Evolutionary conservation across 2,888 invertebrate species (phyloP).

Genomic region (Koerneria pararmatus): DNA sequence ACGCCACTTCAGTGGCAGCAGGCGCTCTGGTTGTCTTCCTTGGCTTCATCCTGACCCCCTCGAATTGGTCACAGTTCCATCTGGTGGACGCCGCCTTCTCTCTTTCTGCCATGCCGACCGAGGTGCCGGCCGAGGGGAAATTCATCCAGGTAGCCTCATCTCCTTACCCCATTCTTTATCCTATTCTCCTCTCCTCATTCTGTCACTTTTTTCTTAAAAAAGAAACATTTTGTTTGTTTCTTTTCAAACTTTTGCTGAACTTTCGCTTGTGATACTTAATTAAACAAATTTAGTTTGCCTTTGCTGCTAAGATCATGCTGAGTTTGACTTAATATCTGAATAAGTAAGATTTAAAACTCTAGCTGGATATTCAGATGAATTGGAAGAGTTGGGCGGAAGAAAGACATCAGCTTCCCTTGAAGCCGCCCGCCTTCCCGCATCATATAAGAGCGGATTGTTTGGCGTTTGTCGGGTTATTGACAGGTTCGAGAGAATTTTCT

Average conservation of each 20-base stretch:
- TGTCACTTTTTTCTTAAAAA: too few species aligned
- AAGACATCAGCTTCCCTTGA: not conserved
- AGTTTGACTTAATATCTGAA: not conserved
- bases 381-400: constrained; percentile 11
- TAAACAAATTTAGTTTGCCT: too few species aligned
- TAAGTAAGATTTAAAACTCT: not conserved
- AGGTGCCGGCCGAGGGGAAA: constrained; percentile 7
- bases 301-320: not conserved
- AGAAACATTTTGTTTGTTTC: too few species aligned
- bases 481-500: constrained; percentile 7
- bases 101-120: constrained; percentile 1
- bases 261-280: too few species aligned
- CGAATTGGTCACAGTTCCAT: constrained; percentile 19
- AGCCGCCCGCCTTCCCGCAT: constrained; percentile 12
- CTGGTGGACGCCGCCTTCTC: constrained; percentile 13
- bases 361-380: constrained; percentile 13
- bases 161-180: too few species aligned
- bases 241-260: too few species aligned
- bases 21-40: constrained; percentile 19
- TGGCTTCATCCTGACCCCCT: constrained; percentile 12
- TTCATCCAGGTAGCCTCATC: constrained; percentile 11
- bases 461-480: constrained; percentile 9
- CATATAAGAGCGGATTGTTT: constrained; percentile 10
- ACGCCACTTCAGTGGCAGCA: constrained; percentile 15
- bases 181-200: too few species aligned